These are phyloP conservation scores for Heteromormyrus szaboi DNA, from an alignment of 2,797 vertebrate genomes.

Conservation along the genomic window DNA sequence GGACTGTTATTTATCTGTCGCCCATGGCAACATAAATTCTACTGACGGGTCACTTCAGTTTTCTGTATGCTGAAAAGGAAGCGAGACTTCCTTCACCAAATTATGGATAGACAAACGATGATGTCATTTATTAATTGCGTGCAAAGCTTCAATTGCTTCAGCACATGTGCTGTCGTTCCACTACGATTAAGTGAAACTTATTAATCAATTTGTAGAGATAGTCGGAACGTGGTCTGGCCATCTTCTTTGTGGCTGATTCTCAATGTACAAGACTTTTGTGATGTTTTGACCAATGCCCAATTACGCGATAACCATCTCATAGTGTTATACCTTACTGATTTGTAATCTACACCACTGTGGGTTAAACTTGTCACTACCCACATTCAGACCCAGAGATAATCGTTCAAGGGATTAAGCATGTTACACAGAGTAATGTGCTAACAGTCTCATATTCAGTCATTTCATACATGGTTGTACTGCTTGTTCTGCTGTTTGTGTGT, in stretches of 20 bases:
- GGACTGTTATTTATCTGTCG: slow-evolving; percentile 43
- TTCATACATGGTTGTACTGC: not conserved
- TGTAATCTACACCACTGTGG: not conserved
- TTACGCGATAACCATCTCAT: not conserved
- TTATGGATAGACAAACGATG: not conserved
- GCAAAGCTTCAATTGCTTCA: not conserved
- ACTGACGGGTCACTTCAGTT: not conserved
- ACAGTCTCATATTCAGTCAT: not conserved
- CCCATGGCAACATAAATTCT: slow-evolving; percentile 16
- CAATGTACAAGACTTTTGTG: not conserved
- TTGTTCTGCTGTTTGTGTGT: not conserved
- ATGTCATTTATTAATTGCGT: not conserved
- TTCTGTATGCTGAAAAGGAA: not conserved
- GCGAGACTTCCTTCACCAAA: slow-evolving; percentile 15
- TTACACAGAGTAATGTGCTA: not conserved
- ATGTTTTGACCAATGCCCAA: not conserved
- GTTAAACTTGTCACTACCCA: not conserved
- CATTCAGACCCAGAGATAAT: not conserved
- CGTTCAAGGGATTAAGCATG: not conserved
- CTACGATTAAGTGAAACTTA: not conserved
- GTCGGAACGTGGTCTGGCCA: no score
- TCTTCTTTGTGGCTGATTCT: not conserved
- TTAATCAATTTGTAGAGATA: not conserved
- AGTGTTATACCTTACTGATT: not conserved
- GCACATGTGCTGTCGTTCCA: not conserved